phyloP scores from a whole-genome alignment of 2,797 vertebrate species.

The Natrix natrix region DNA sequence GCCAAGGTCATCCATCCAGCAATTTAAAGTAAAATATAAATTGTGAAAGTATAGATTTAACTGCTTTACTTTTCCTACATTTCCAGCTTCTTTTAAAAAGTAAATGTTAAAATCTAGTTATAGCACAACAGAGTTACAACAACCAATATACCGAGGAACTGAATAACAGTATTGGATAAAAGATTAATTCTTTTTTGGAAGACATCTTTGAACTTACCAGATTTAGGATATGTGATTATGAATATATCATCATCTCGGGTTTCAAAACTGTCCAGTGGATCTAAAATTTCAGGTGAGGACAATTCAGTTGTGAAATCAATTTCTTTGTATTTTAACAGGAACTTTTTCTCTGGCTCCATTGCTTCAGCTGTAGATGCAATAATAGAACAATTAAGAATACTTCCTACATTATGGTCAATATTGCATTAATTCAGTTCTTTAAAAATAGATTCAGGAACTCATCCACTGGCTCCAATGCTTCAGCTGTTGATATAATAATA shows the following conservation, averaged over 20 bases:
- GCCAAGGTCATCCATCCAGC: too few species aligned
- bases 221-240: slow-evolving; percentile 51
- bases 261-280: slow-evolving; percentile 53
- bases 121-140: neutral
- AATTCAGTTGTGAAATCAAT: neutral
- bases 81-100: neutral
- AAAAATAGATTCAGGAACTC: neutral
- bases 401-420: neutral
- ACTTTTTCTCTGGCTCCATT: slow-evolving; percentile 31
- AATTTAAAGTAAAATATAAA: neutral
- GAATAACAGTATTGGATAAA: neutral
- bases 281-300: slow-evolving; percentile 5
- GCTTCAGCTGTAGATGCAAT: neutral
- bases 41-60: neutral
- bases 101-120: neutral
- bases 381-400: neutral
- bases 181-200: neutral
- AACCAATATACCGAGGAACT: neutral
- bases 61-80: neutral
- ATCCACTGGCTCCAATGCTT: slow-evolving; percentile 29
- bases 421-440: too few species aligned
- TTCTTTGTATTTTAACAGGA: slow-evolving; percentile 9
- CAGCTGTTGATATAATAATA: neutral
- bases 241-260: slow-evolving; percentile 53
- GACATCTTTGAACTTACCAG: slow-evolving; percentile 32